Percentiles rank a stretch among this genome's conserved stretches.
These are phyloP conservation scores for Sepioteuthis lessoniana DNA, from an alignment of 2,888 invertebrate species.

Conservation along the genomic window DNA sequence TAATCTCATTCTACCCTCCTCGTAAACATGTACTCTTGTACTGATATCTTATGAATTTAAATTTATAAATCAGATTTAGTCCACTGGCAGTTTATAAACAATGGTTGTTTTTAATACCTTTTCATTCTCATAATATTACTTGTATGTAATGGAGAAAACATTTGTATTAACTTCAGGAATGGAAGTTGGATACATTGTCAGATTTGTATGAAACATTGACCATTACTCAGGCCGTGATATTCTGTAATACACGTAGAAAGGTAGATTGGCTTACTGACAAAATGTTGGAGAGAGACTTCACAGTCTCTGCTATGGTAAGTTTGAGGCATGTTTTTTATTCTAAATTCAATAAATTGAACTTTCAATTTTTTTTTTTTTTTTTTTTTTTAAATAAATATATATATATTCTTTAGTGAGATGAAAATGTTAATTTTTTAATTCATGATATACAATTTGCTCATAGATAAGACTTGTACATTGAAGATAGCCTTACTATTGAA, in stretches of 20 bases:
- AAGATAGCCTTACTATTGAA: no score
- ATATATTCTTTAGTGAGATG: no score
- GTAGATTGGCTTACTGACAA: conserved; percentile 96
- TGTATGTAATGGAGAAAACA: background rate
- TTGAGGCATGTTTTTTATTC: background rate
- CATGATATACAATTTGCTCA: no score
- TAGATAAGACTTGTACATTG: no score
- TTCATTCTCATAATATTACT: no score
- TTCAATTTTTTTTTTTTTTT: no score
- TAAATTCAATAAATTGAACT: background rate
- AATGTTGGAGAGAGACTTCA: conserved; percentile 95
- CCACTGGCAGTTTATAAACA: background rate
- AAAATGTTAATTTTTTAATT: no score
- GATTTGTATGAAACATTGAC: conserved; percentile 98
- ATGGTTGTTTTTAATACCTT: background rate
- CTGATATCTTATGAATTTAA: no score
- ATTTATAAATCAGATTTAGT: background rate
- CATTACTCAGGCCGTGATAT: conserved; percentile 99
- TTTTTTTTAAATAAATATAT: no score
- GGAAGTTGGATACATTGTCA: conserved; percentile 85
- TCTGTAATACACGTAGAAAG: conserved; percentile 99
- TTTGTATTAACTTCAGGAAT: conserved; percentile 69
- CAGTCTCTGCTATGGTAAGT: conserved; percentile 93
- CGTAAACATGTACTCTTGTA: no score
- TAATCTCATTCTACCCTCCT: no score